Conservation (phyloP, 2,113 vertebrate genomes). For the Bothrops jararaca region DNA sequence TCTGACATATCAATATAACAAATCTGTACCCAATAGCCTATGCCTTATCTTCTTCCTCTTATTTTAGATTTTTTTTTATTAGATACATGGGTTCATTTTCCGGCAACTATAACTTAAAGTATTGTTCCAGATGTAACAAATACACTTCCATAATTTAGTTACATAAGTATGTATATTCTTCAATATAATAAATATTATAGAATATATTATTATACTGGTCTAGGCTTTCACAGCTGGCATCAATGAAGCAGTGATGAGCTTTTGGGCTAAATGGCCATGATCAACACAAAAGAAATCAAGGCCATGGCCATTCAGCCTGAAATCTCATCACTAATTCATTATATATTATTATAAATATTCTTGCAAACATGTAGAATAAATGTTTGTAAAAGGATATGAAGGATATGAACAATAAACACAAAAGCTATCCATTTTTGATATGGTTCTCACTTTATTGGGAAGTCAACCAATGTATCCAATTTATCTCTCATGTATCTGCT, state of each 20-base stretch:
- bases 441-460: slow-evolving; percentile 79
- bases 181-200: not conserved
- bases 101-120: not conserved
- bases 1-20: not conserved
- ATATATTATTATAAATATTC: not conserved
- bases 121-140: not conserved
- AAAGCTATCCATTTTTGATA: not conserved
- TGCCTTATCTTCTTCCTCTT: not conserved
- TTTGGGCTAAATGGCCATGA: not conserved
- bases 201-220: not conserved
- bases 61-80: not conserved
- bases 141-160: not conserved
- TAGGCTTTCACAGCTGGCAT: not conserved
- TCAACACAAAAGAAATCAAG: not conserved
- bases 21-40: not conserved
- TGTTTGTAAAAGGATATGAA: not conserved
- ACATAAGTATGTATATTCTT: not conserved
- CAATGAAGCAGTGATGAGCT: not conserved
- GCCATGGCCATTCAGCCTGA: not conserved
- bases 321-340: not conserved
- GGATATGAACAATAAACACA: not conserved
- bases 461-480: slow-evolving; percentile 94
- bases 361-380: not conserved
- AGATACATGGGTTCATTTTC: not conserved
- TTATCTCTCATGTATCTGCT: slow-evolving; percentile 99